phyloP scores from a whole-genome alignment of 2,797 vertebrate genomes.

The Erithacus rubecula region DNA sequence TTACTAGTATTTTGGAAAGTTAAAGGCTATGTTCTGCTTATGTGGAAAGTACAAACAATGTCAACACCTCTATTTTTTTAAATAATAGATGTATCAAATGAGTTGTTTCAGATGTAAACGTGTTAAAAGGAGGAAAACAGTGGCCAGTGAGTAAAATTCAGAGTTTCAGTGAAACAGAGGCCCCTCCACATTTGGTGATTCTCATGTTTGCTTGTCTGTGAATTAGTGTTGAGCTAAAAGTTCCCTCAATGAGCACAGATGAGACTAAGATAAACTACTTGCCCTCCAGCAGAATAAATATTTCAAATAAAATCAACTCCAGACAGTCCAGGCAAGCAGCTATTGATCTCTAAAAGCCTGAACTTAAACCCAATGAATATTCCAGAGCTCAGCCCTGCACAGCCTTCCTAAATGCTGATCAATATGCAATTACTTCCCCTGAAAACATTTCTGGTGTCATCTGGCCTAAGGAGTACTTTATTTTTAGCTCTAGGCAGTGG shows the following conservation, averaged over 20 bases:
- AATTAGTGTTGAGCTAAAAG: conserved; percentile 51
- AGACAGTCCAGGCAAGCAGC: conserved; percentile 75
- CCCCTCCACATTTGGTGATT: neutral
- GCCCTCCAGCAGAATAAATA: conserved; percentile 78
- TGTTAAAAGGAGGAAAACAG: neutral
- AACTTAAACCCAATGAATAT: conserved; percentile 77
- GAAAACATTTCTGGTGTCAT: conserved; percentile 65
- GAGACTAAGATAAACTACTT: conserved; percentile 77
- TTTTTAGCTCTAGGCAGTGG: neutral
- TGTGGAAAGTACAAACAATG: neutral
- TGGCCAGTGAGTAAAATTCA: neutral
- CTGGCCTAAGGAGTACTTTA: conserved; percentile 20
- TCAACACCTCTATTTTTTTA: neutral
- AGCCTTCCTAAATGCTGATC: conserved; percentile 77
- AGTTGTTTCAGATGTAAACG: neutral
- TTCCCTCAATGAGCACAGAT: conserved; percentile 64
- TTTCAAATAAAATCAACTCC: conserved; percentile 79
- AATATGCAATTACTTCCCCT: conserved; percentile 78
- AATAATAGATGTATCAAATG: neutral
- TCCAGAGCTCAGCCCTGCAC: conserved; percentile 71
- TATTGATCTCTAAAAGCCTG: conserved; percentile 78
- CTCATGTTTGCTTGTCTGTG: neutral
- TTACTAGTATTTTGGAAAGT: neutral
- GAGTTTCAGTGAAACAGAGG: neutral
- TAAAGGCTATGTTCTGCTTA: neutral